Conservation (phyloP, 2,113 vertebrate genomes). For the Proteles cristata region DNA sequence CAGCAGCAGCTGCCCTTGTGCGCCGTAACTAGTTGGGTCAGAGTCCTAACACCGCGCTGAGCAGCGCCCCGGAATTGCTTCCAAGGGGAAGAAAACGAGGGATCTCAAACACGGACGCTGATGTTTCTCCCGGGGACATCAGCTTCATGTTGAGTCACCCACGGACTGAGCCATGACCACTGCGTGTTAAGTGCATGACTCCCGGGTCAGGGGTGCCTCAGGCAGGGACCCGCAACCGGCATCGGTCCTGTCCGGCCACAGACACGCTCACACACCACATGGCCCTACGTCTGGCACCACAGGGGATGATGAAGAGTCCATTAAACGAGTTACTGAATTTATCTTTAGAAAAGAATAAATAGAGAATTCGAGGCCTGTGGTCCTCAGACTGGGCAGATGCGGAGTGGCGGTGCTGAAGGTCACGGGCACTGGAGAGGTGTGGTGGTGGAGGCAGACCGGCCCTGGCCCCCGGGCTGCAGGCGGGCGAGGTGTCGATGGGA, state of each 20-base stretch:
- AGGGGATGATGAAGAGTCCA: neutral
- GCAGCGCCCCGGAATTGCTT: fast-evolving
- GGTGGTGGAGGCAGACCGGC: fast-evolving
- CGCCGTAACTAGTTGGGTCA: neutral
- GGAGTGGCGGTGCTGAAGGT: fast-evolving
- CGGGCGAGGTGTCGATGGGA: fast-evolving
- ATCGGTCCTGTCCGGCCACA: fast-evolving
- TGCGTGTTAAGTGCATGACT: neutral
- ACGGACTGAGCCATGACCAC: fast-evolving
- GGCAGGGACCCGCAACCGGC: neutral
- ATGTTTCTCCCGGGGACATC: neutral
- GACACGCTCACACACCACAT: neutral
- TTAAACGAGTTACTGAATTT: fast-evolving
- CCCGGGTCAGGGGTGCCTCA: neutral
- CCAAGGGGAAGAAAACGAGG: fast-evolving
- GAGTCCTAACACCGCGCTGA: neutral
- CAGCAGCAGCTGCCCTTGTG: neutral
- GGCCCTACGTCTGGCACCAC: fast-evolving
- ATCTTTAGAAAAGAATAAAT: neutral
- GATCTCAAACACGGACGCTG: neutral
- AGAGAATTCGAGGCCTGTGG: neutral
- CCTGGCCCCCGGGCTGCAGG: fast-evolving
- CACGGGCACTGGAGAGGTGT: fast-evolving
- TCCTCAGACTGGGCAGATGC: neutral
- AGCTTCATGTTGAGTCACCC: neutral